Percentiles rank a stretch among this genome's conserved stretches.
phyloP scores from a whole-genome alignment of 2,888 invertebrate species.

The Drosophila mettleri region DNA sequence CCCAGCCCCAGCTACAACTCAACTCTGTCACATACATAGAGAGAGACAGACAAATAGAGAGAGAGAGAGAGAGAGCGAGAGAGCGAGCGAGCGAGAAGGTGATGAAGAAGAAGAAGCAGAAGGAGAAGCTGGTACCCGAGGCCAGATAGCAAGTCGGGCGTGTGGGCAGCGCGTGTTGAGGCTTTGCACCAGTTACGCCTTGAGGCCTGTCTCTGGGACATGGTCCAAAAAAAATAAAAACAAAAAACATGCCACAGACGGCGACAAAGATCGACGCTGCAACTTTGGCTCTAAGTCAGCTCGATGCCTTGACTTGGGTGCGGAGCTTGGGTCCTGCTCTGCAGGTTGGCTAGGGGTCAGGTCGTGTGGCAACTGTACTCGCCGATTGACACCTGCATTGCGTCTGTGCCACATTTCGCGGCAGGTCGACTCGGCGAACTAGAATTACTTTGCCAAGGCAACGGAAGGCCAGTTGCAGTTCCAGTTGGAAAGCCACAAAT shows the following conservation, averaged over 20 bases:
- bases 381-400: conserved; percentile 65
- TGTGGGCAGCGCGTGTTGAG: conserved; percentile 63
- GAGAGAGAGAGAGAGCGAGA: conserved; percentile 7
- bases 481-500: neutral
- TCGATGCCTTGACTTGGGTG: neutral
- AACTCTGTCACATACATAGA: conserved; percentile 52
- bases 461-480: neutral
- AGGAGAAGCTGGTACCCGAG: conserved; percentile 3
- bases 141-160: conserved; percentile 29
- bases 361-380: conserved; percentile 77
- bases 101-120: neutral
- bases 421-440: conserved; percentile 37
- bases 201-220: conserved; percentile 67
- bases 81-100: neutral
- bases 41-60: conserved; percentile 31
- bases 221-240: conserved; percentile 13
- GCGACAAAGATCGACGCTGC: conserved; percentile 46
- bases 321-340: neutral
- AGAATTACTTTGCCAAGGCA: neutral
- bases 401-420: conserved; percentile 29
- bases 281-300: neutral
- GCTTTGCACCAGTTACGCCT: conserved; percentile 72
- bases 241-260: conserved; percentile 37
- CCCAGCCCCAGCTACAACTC: conserved; percentile 55
- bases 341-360: conserved; percentile 55